phyloP scores from a whole-genome alignment of 2,797 vertebrate species.

The Todus mexicanus region DNA sequence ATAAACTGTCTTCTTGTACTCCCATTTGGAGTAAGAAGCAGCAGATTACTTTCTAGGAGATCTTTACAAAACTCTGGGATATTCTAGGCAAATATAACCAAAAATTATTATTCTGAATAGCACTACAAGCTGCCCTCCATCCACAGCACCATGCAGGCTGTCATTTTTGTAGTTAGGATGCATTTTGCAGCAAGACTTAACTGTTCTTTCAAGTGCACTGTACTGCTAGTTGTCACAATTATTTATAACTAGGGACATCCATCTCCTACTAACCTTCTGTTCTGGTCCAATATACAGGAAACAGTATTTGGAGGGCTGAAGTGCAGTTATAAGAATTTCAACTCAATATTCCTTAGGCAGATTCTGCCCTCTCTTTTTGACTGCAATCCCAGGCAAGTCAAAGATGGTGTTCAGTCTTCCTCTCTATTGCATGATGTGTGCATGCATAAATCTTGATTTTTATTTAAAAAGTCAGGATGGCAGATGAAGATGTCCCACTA shows the following conservation, averaged over 20 bases:
- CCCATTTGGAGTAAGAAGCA: not conserved
- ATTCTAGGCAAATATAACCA: not conserved
- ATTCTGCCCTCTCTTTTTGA: conserved; percentile 34
- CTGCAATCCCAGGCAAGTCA: not conserved
- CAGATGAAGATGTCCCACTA: not conserved
- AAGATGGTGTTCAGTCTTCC: not conserved
- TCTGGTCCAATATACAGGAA: conserved; percentile 53
- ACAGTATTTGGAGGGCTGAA: not conserved
- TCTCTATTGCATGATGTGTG: not conserved
- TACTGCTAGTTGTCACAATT: conserved; percentile 59
- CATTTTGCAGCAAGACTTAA: conserved; percentile 33
- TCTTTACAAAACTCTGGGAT: not conserved
- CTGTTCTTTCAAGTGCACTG: conserved; percentile 57
- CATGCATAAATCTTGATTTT: not conserved
- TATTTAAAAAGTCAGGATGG: not conserved
- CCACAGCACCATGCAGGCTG: conserved; percentile 17
- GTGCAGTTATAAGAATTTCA: not conserved
- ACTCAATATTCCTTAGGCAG: not conserved
- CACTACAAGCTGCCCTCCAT: conserved; percentile 40
- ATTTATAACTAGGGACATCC: conserved; percentile 61
- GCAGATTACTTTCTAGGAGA: not conserved
- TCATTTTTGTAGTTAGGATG: conserved; percentile 36
- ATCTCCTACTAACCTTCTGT: conserved; percentile 70
- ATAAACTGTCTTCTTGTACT: not conserved
- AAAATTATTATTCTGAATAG: conserved; percentile 24